Percentiles rank a stretch among this genome's conserved stretches.
Evolutionary conservation across 2,113 vertebrate genomes (phyloP).

Genomic region (Megatriorchis doriae): DNA sequence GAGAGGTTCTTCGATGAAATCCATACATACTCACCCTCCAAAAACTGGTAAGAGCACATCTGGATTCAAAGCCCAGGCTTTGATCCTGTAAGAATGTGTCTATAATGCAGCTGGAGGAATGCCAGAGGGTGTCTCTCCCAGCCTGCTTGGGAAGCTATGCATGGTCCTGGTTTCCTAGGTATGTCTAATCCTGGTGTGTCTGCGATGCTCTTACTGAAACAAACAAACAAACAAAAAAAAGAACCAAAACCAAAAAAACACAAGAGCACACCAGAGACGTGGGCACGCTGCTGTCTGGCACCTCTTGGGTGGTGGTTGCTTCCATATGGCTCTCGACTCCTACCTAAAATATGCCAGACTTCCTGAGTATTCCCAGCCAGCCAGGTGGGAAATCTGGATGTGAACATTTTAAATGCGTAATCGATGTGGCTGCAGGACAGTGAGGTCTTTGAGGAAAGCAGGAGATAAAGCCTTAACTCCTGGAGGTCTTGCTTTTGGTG

Average conservation of each 20-base stretch:
- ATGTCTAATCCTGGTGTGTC: neutral
- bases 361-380: neutral
- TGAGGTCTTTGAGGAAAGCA: neutral
- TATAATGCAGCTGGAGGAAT: neutral
- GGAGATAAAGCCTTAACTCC: neutral
- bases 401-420: accelerated
- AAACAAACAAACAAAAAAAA: neutral
- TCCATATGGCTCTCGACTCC: neutral
- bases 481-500: neutral
- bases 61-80: neutral
- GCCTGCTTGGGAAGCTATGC: neutral
- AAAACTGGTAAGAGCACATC: constrained; percentile 87
- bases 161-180: neutral
- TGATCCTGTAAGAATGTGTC: neutral
- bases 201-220: neutral
- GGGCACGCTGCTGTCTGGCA: neutral
- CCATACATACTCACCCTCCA: constrained; percentile 96
- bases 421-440: neutral
- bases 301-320: neutral
- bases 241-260: neutral
- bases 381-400: neutral
- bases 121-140: neutral
- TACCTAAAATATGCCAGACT: neutral
- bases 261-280: neutral
- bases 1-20: constrained; percentile 99